Percentiles rank a stretch among this genome's conserved stretches.
Evolutionary conservation across 2,888 invertebrate species (phyloP).

Genomic region (Pseudoips prasinana): DNA sequence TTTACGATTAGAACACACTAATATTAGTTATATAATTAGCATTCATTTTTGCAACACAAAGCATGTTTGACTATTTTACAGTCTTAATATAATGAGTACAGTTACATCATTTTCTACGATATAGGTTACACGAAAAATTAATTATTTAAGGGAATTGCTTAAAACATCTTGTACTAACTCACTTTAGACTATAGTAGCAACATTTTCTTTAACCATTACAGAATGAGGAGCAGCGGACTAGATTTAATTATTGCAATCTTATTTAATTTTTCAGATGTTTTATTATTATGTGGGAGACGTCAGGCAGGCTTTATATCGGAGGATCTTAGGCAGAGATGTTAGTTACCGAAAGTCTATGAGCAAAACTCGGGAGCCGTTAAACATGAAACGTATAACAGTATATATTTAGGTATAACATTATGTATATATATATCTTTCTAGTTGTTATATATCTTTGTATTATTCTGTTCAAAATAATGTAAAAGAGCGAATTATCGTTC

Average conservation of each 20-base stretch:
- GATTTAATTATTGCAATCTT: slow-evolving; percentile 49
- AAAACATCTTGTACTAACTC: slow-evolving; percentile 25
- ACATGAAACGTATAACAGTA: slow-evolving; percentile 31
- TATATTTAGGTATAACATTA: slow-evolving; percentile 29
- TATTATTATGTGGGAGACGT: slow-evolving; percentile 52
- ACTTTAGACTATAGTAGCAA: slow-evolving; percentile 10
- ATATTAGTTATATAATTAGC: slow-evolving; percentile 20
- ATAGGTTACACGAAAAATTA: slow-evolving; percentile 2
- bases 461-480: too few relatives aligned
- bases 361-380: slow-evolving; percentile 31
- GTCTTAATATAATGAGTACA: neutral
- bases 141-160: slow-evolving; percentile 14
- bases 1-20: slow-evolving; percentile 11
- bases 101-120: too few relatives aligned
- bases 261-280: slow-evolving; percentile 62
- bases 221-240: slow-evolving; percentile 20
- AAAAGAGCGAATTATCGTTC: too few relatives aligned
- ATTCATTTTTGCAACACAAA: slow-evolving; percentile 25
- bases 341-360: slow-evolving; percentile 35
- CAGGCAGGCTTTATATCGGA: slow-evolving; percentile 49
- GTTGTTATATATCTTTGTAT: slow-evolving; percentile 21
- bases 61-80: slow-evolving; percentile 26
- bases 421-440: slow-evolving; percentile 26
- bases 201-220: slow-evolving; percentile 16
- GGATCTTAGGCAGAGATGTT: slow-evolving; percentile 40